Base-by-base conservation (phyloP, 2,113 vertebrate genomes). In the Ptyas mucosa region DNA sequence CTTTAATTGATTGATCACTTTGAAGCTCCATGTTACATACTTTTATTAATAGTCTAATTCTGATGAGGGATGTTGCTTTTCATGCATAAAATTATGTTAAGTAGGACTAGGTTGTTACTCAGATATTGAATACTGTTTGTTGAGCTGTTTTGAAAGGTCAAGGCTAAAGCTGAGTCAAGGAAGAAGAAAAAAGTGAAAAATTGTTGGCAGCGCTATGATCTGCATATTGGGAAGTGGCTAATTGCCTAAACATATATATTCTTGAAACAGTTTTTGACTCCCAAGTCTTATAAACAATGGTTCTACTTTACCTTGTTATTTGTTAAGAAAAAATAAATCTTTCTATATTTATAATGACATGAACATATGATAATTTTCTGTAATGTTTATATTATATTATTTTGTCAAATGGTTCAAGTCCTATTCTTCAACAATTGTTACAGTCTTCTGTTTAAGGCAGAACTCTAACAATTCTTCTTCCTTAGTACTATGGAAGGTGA, bases 301-400 rank as follows among this genome's bases (percentile, higher is more conserved):
- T 96, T 97, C 95, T 97, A 92, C 95, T 93, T 96, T 61, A 94
- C 90, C 91, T 46, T 54, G 94, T 94, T 94, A 94, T 95, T 95
- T 94, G 90, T 87, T 54, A 49, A 90, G 93, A 88, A 96, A 46
- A 92, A 93, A 92, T 92, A 96, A 85, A 64, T 34, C 11, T 9
- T 87, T 88, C 90, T 90, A 1, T 57, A 18, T 93, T 94, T 92
- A 92, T 81, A 93, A 89, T 89, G 94, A 81, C 90, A 64, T 34
- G 64, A 14, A 34, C 5, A 75, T 75, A 34, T 20, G n/a, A 75
- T 75, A 20, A 75, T 75, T 75, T 34, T 75, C 6, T 75, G 2
- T 20, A 75, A 39, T 75, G 69, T 75, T 75, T 75, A 75, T 75
- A 14, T 75, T 34, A 75, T 34, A 75, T 75, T 39, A 39, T 75